phyloP scores from a whole-genome alignment of 1,140 invertebrate species.

The Mycetomoellerius zeteki region DNA sequence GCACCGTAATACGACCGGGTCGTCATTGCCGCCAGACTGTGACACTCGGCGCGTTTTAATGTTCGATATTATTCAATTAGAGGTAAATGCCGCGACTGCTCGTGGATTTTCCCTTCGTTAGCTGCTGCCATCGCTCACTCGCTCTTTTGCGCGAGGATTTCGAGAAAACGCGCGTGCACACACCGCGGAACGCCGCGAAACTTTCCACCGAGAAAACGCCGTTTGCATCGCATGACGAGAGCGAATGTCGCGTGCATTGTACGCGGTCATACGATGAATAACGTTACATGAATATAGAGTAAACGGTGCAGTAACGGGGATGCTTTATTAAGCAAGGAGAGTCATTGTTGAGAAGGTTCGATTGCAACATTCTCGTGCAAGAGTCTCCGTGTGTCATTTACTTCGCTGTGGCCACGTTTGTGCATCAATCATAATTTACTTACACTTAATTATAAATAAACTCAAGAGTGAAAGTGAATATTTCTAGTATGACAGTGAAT shows the following conservation, averaged over 20 bases:
- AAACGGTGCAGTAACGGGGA: slow-evolving; percentile 33
- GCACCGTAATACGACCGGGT: slow-evolving; percentile 31
- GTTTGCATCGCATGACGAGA: slow-evolving; percentile 45
- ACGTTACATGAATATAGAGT: slow-evolving; percentile 33
- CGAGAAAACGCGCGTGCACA: slow-evolving; percentile 52
- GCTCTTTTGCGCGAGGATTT: slow-evolving; percentile 26
- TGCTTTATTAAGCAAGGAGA: neutral
- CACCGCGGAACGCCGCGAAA: slow-evolving; percentile 6
- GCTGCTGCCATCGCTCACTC: neutral
- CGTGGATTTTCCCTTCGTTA: slow-evolving; percentile 69
- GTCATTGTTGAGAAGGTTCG: neutral
- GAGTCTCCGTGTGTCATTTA: neutral
- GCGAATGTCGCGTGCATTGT: slow-evolving; percentile 46
- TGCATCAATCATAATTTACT: neutral
- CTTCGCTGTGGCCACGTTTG: neutral
- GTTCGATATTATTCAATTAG: slow-evolving; percentile 73
- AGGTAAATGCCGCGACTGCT: slow-evolving; percentile 48
- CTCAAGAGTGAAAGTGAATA: neutral
- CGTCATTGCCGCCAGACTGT: slow-evolving; percentile 27
- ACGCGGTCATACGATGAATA: slow-evolving; percentile 21
- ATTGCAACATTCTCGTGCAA: neutral
- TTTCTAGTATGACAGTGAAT: neutral
- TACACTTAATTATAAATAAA: neutral
- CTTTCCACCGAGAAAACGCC: slow-evolving; percentile 48
- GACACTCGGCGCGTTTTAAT: neutral